These are phyloP conservation scores for Linyphia triangularis DNA, from an alignment of 2,888 invertebrate genomes.

Conservation along the genomic window DNA sequence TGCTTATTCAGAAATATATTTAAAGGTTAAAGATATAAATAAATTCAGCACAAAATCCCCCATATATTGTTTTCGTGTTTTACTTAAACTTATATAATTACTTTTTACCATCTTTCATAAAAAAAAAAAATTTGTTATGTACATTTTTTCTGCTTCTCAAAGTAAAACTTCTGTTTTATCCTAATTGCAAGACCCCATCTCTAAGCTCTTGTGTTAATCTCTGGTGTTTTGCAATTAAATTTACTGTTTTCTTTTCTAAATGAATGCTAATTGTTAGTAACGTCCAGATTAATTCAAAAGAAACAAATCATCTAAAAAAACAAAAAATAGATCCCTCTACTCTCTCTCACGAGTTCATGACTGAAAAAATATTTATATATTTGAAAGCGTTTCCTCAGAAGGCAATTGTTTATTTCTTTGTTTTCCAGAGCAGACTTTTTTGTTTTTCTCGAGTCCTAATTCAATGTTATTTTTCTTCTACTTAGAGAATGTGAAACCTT, in stretches of 20 bases:
- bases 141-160: neutral
- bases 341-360: too few relatives aligned
- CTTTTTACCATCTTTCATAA: too few relatives aligned
- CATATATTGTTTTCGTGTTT: neutral
- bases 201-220: conserved; percentile 44
- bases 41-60: too few relatives aligned
- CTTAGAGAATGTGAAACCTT: too few relatives aligned
- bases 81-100: neutral
- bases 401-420: too few relatives aligned
- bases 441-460: too few relatives aligned
- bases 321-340: neutral
- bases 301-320: conserved; percentile 15
- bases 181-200: conserved; percentile 38
- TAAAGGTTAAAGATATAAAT: too few relatives aligned
- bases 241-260: conserved; percentile 54
- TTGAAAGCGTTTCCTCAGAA: too few relatives aligned
- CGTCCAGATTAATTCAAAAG: conserved; percentile 24
- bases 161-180: conserved; percentile 29
- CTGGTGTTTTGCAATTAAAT: conserved; percentile 58
- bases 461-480: too few relatives aligned
- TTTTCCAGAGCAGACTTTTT: too few relatives aligned
- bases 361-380: too few relatives aligned
- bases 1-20: too few relatives aligned
- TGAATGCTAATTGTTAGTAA: conserved; percentile 50
- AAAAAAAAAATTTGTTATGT: neutral